Evolutionary conservation across 2,797 vertebrate species (phyloP).

Genomic region (Aplochiton taeniatus): DNA sequence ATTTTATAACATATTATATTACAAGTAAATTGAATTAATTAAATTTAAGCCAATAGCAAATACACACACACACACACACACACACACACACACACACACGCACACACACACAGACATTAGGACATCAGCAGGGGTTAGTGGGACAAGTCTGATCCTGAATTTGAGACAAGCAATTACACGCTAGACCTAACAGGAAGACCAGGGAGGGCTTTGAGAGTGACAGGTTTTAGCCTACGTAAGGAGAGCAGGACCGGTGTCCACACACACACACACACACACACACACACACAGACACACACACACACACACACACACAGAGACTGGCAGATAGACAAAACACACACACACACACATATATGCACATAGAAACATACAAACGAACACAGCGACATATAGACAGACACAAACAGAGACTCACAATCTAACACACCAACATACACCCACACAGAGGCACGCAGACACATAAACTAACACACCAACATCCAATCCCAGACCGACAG

Average conservation of each 20-base stretch:
- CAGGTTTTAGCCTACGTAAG: background rate
- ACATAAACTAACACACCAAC: background rate
- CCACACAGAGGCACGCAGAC: background rate
- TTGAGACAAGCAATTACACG: conserved; percentile 31
- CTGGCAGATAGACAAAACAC: too few relatives aligned
- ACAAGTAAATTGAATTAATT: too few relatives aligned
- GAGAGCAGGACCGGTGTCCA: conserved; percentile 10
- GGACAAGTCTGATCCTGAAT: conserved; percentile 30
- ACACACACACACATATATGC: background rate
- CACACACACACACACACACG: conserved; percentile 9
- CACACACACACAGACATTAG: background rate
- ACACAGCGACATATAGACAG: background rate
- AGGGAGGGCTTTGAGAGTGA: conserved; percentile 6
- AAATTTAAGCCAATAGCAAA: background rate
- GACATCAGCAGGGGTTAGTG: conserved; percentile 5
- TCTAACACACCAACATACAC: too few relatives aligned
- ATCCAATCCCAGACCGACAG: background rate
- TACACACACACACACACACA: conserved; percentile 3
- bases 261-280: conserved; percentile 19
- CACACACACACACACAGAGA: conserved; percentile 8
- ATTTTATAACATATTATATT: too few relatives aligned
- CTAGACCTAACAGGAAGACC: conserved; percentile 32
- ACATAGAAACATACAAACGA: background rate
- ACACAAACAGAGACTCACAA: background rate
- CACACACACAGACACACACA: conserved; percentile 2